Conservation (phyloP, 2,888 invertebrate genomes). For the Phengaris arion region DNA sequence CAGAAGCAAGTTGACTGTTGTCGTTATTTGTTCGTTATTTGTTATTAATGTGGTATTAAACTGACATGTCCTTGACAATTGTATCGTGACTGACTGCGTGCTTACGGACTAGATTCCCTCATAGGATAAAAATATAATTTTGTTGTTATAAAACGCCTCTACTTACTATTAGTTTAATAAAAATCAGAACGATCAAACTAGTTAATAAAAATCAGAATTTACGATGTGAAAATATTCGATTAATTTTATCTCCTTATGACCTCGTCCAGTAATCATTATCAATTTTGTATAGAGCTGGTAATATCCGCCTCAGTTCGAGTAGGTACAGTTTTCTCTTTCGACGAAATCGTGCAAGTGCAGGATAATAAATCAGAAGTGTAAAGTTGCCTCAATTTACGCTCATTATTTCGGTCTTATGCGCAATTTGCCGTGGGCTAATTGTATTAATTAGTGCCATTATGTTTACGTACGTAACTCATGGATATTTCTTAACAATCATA, state of each 20-base stretch:
- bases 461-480: slow-evolving; percentile 59
- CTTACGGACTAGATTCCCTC: no score
- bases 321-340: slow-evolving; percentile 75
- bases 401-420: slow-evolving; percentile 75
- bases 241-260: slow-evolving; percentile 64
- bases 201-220: slow-evolving; percentile 36
- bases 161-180: background rate
- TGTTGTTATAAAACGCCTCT: no score
- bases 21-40: no score
- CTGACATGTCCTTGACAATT: no score
- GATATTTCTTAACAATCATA: background rate
- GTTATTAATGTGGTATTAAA: no score
- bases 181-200: background rate
- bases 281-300: slow-evolving; percentile 72
- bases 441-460: slow-evolving; percentile 77
- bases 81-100: no score
- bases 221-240: slow-evolving; percentile 72
- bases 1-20: no score
- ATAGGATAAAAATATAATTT: no score
- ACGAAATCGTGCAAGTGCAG: slow-evolving; percentile 73
- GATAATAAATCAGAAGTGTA: slow-evolving; percentile 79
- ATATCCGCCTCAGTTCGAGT: slow-evolving; percentile 67
- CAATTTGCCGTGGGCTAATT: slow-evolving; percentile 77
- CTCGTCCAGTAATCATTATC: slow-evolving; percentile 76
- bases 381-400: slow-evolving; percentile 77